phyloP scores from a whole-genome alignment of 2,113 vertebrate species.

The Aramus guarauna region DNA sequence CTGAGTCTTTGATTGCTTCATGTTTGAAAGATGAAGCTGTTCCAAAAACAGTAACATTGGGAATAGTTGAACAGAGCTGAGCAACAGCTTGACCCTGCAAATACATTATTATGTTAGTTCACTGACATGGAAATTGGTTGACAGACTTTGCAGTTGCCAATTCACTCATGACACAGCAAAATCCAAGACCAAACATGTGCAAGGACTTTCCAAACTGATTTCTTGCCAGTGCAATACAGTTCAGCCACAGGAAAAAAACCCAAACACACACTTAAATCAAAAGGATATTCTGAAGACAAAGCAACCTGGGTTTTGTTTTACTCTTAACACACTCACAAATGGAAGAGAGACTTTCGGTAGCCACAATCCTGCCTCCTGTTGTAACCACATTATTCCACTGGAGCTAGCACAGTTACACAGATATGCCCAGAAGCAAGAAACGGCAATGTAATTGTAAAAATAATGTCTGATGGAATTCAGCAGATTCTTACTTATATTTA shows the following conservation, averaged over 20 bases:
- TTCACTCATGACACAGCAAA: constrained; percentile 20
- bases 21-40: constrained; percentile 96
- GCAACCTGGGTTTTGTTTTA: background rate
- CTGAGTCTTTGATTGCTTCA: constrained; percentile 90
- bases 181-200: background rate
- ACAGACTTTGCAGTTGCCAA: background rate
- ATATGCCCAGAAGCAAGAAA: background rate
- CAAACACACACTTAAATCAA: background rate
- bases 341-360: background rate
- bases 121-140: background rate
- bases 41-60: constrained; percentile 91
- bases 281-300: background rate
- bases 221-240: background rate
- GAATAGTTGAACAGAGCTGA: constrained; percentile 93
- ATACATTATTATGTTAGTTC: constrained; percentile 17
- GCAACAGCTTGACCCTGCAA: constrained; percentile 94
- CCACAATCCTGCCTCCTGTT: background rate
- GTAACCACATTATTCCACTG: background rate
- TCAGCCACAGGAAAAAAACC: background rate
- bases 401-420: background rate
- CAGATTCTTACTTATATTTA: background rate
- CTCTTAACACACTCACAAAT: background rate
- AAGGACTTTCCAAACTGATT: background rate
- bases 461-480: background rate
- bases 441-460: background rate